Evolutionary conservation across 2,113 vertebrate genomes (phyloP), one percentile per base, ranked within the genome.

Genomic region (Chunga burmeisteri): DNA sequence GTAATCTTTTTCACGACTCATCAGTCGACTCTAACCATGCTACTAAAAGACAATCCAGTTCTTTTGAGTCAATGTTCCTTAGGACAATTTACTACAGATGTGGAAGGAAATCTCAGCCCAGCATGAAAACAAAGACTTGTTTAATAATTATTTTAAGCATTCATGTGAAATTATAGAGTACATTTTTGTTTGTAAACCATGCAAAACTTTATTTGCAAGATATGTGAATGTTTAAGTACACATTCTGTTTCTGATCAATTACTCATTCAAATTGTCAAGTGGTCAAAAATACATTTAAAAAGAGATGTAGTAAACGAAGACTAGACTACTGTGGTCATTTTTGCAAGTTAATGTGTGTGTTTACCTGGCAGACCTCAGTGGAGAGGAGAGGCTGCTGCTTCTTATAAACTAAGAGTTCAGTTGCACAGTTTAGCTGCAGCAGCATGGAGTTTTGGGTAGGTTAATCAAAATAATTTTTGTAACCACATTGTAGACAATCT

Each of bases 1-100:
- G 38, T 58, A 72, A 90, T 88, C 36, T 91, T 86, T 77, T 75
- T 93, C 81, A 91, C 19, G 29, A 86, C 50, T 94, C 91, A 81
- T 91, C 73, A 79, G 63, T 40, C 26, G 23, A 78, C 72, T 65
- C 88, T 49, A 82, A 82, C 79, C 63, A 75, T 67, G 80, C 44
- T 63, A 55, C 62, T 81, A 84, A 88, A 87, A 91, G 58, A 55
- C 88, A 79, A 83, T 85, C 87, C 42, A 52, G 73, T 91, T 88
- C 55, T 92, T 94, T 88, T 93, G 74, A 95, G 55, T 93, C 75
- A 79, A 29, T 87, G 59, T 94, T 94, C 88, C 73, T 73, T 73
- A 20, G 38, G 40, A 93, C 81, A 94, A 92, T 95, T 96, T 89
- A 73, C 79, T 96, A 87, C 93, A 97, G 94, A 96, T 97, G 94